Evolutionary conservation across 2,797 vertebrate species (phyloP), one percentile per base, ranked within the genome.

Genomic region (Petrocephalus sullivani): DNA sequence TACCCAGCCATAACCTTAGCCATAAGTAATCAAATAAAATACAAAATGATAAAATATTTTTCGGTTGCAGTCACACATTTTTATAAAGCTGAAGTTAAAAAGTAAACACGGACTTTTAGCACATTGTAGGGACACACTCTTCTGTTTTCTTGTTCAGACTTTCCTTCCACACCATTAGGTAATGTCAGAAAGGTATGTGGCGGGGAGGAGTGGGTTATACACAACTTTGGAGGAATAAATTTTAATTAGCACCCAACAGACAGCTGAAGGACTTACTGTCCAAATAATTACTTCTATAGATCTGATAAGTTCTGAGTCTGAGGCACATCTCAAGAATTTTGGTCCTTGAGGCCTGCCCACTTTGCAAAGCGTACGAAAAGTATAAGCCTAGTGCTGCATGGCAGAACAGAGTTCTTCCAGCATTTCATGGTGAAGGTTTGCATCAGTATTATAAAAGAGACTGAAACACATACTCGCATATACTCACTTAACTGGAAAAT

Each of bases 261-360:
- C 71, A 5, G 14, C 16, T 41, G 37, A 78, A 78, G 71, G 71
- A n/a, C 71, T 78, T 46, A 78, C 71, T 46, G 37, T 78, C 71
- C 14, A 33, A 78, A 78, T 78, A 78, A 78, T 78, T 78, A 78
- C 71, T 41, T 78, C 71, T 78, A 78, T 78, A 78, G 71, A 46
- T 41, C 71, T 46, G 71, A 41, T 78, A 78, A 78, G 37, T 41
- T 41, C 4, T 46, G 3, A 46, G 37, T 41, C 5, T 46, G 16
- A 78, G 37, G 10, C 37, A 41, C 71, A 19, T 46, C 37, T 75
- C 4, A 46, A 8, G 41, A 19, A 7, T 78, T 46, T 78, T 0
- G 5, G 37, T 19, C 7, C 6, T 78, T 46, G 16, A 46, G 71
- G 37, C 67, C 67, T 19, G 67, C 37, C 71, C 0, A 14, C 14